Evolutionary conservation across 2,113 vertebrate genomes (phyloP), one percentile per base, ranked within the genome.

Genomic region (Colius striatus): DNA sequence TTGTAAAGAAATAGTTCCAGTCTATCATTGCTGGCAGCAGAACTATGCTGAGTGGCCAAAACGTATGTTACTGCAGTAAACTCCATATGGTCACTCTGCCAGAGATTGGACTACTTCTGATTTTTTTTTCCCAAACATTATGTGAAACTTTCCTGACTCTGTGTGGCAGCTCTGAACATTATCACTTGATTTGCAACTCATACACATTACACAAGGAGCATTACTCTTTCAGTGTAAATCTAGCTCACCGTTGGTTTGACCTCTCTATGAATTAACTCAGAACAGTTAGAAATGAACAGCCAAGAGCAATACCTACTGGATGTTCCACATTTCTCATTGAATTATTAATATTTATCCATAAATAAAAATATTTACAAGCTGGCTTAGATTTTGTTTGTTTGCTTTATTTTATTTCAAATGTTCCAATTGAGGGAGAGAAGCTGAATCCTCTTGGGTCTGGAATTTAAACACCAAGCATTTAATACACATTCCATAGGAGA

Each of bases 31-130:
- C 38, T 96, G 96, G 95, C 95, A 95, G 76, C 90, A 75, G 83
- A 90, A 79, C 70, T 88, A 5, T 50, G 72, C 43, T 29, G 80
- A 90, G 68, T 95, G 92, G 90, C 95, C 92, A 96, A 26, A 96
- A 92, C 81, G 80, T 96, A 93, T 93, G 93, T 87, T 92, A 34
- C 61, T 91, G 83, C 92, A 83, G 79, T 88, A 95, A 94, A 84
- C 93, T 93, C 93, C 94, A 90, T 96, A 92, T 96, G 95, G 94
- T 88, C 83, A 54, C 93, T 93, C 90, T 96, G 85, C 79, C 88
- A 96, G 94, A 84, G 78, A 57, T 81, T 71, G 88, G 93, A 75
- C 76, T 75, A 34, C 20, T 61, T 94, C 87, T 66, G 78, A 47
- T 45, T 93, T 91, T 92, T 92, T 89, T 75, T 75, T 20, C 85